Base-by-base conservation (phyloP, 1,140 invertebrate species). In the Bombus picipes region DNA sequence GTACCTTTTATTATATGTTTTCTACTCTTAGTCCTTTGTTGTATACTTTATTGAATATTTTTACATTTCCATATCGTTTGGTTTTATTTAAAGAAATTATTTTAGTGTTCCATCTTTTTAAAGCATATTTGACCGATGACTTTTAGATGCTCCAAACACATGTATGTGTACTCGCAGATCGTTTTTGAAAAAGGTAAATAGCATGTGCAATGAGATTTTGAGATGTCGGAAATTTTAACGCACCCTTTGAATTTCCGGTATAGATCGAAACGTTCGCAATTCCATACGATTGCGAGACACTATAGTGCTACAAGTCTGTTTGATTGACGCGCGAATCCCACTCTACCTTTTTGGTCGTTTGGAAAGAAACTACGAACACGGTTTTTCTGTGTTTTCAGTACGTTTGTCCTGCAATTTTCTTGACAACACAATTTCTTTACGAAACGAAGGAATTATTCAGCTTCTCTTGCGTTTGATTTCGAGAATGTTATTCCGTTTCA, bases 251-350 rank as follows among this genome's bases (percentile, higher is more conserved):
- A 81, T 81, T 72, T 72, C 80, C 68, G 53, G 37, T 28, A 32
- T 39, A 62, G 68, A 81, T 81, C 53, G 70, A 81, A 72, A 57
- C 70, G 47, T 18, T 81, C 4, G 53, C 37, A 81, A 81, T 73
- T 62, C 53, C 28, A 62, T 37, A 28, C 39, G 39, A 66, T 79
- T 57, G 68, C 47, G 18, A 18, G 9, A 25, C 43, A 57, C 78
- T 28, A 81, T 43, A 81, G 37, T 22, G 28, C 53, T 25, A 34
- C 28, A 73, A 81, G 68, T 39, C 39, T 32, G 47, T 73, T 81
- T 81, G 80, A 81, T 73, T 62, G 79, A 81, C 79, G 37, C 28
- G 18, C 47, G 68, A 59, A 81, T 73, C n/a, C 70, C 39, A 81
- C 28, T 57, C 37, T 71, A 43, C 22, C 12, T 34, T 80, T 78